Evolutionary conservation across 1,140 invertebrate genomes (phyloP), one percentile per base, ranked within the genome.

Genomic region (Drosophila obscura): DNA sequence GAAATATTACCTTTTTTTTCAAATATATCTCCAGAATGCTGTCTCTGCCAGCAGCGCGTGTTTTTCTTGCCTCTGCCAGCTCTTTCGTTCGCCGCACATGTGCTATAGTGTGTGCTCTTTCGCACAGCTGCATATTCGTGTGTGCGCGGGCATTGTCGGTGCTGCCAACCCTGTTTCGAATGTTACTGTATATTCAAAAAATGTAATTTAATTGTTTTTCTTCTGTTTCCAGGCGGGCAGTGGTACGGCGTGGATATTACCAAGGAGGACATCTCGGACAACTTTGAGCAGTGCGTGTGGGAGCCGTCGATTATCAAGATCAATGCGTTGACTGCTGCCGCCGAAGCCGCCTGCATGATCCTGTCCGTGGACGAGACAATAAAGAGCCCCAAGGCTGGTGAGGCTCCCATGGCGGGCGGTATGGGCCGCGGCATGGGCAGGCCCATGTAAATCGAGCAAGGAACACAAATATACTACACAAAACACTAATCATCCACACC

Each of bases 341-440:
- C 96, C 48, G 99, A 99, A 93, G 99, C 99, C 4, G 96, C 98
- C 22, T 98, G 97, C 92, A 94, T 99, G 35, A 97, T 99, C 80
- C 93, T 99, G 0, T 99, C 98, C 0, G 97, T 99, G 1, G 99
- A 99, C 91, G 98, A 99, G 92, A 99, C 98, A 0, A 98, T 99
- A 74, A 98, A 98, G 92, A 98, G 96, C 91, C 96, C 97, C 4
- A 96, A 95, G 84, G 94, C 95, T 43, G 93, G 92, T 13, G 92
- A 93, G 51, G 93, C 93, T 9, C 93, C 93, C n/a, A 93, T 92
- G 49, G 93, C 92, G 16, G 94, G 93, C 19, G 93, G 92, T 52
- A 91, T 90, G 66, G 95, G 95, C 22, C 93, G 95, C 61, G 95
- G 95, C 19, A 95, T 96, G 94, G 96, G 95, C 31, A 93, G 95